Evolutionary conservation across 2,888 invertebrate species (phyloP).

Genomic region (Pollenia amentaria): DNA sequence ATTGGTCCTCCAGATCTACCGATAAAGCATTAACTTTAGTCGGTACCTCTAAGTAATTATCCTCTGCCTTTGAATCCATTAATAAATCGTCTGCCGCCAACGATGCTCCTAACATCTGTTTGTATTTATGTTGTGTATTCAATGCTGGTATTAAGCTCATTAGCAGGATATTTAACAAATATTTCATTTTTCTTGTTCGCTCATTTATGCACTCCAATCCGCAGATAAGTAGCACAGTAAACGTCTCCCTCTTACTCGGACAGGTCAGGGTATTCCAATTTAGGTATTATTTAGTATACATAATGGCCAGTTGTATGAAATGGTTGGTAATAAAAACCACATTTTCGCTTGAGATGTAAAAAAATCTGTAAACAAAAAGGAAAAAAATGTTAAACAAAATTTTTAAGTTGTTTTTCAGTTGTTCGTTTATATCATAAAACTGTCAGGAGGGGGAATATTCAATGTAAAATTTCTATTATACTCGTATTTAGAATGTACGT

Average conservation of each 20-base stretch:
- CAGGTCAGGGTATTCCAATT: neutral
- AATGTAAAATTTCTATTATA: neutral
- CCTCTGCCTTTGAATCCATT: constrained; percentile 58
- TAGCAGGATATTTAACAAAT: constrained; percentile 74
- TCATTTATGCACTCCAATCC: neutral
- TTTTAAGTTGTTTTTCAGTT: neutral
- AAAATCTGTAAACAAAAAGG: constrained; percentile 32
- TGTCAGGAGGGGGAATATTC: neutral
- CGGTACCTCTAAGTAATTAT: constrained; percentile 19
- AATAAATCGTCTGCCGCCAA: constrained; percentile 11
- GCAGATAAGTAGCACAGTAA: neutral
- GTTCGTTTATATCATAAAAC: neutral
- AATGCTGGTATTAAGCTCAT: constrained; percentile 81
- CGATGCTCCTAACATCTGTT: constrained; percentile 24
- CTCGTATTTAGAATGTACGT: neutral
- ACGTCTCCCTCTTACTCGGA: neutral
- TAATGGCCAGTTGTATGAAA: constrained; percentile 34
- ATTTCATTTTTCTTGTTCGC: constrained; percentile 36
- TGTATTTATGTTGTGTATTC: constrained; percentile 76
- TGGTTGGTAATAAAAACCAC: constrained; percentile 47
- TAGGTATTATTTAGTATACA: constrained; percentile 49
- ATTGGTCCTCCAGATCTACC: constrained; percentile 45
- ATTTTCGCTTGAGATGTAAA: constrained; percentile 24
- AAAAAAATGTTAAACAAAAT: constrained; percentile 1
- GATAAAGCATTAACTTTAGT: constrained; percentile 44